Evolutionary conservation across 2,797 vertebrate species (phyloP).

Genomic region (Enoplosus armatus): DNA sequence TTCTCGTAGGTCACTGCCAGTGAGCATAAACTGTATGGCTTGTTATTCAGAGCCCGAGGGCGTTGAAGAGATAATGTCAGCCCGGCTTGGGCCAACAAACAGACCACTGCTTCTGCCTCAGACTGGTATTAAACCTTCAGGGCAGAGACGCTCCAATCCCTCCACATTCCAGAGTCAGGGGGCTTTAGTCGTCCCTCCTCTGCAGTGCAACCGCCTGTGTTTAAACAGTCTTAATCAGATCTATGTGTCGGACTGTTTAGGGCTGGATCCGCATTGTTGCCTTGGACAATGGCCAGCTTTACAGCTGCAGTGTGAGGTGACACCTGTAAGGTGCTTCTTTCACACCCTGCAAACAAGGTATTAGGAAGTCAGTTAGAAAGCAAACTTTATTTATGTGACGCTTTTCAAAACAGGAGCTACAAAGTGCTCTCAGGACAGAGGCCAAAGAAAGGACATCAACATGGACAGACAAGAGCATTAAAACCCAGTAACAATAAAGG

Average conservation of each 20-base stretch:
- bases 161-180: slow-evolving; percentile 67
- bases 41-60: slow-evolving; percentile 63
- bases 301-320: slow-evolving; percentile 52
- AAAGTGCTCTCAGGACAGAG: slow-evolving; percentile 4
- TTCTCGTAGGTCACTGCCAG: slow-evolving; percentile 50
- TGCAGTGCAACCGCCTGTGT: slow-evolving; percentile 56
- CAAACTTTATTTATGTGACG: slow-evolving; percentile 39
- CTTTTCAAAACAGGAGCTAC: slow-evolving; percentile 27
- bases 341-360: slow-evolving; percentile 66
- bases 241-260: slow-evolving; percentile 55
- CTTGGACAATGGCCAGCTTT: slow-evolving; percentile 69
- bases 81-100: slow-evolving; percentile 49
- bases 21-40: slow-evolving; percentile 49
- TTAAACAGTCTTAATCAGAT: slow-evolving; percentile 78
- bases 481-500: neutral
- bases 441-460: slow-evolving; percentile 30
- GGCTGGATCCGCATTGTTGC: slow-evolving; percentile 70
- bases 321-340: slow-evolving; percentile 71
- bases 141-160: slow-evolving; percentile 56
- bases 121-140: slow-evolving; percentile 63
- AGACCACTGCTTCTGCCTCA: slow-evolving; percentile 36
- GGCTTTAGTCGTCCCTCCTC: slow-evolving; percentile 51
- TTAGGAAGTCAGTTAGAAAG: slow-evolving; percentile 54
- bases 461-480: neutral
- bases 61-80: slow-evolving; percentile 65